Evolutionary conservation across 2,888 invertebrate species (phyloP).

Genomic region (Drymonia ruficornis): DNA sequence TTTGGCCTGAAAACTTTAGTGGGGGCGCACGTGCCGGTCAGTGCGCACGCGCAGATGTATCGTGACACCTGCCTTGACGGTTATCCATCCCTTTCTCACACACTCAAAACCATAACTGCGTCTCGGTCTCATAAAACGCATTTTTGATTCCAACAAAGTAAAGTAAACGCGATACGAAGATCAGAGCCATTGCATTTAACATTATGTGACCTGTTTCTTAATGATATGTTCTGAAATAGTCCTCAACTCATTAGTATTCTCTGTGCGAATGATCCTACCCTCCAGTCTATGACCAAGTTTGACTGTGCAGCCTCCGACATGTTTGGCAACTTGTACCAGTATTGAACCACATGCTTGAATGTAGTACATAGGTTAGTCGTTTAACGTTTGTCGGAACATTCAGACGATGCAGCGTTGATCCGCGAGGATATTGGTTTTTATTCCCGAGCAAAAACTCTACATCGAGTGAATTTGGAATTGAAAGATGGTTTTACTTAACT

Average conservation of each 20-base stretch:
- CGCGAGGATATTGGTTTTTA: neutral
- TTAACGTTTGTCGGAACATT: slow-evolving; percentile 45
- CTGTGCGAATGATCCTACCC: slow-evolving; percentile 51
- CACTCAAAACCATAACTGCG: slow-evolving; percentile 40
- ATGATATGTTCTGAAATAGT: slow-evolving; percentile 75
- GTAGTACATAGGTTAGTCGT: slow-evolving; percentile 49
- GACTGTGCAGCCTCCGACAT: slow-evolving; percentile 54
- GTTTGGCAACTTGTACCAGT: slow-evolving; percentile 64
- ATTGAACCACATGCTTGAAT: slow-evolving; percentile 39
- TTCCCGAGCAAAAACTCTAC: neutral
- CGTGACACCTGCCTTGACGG: slow-evolving; percentile 75
- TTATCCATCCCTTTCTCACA: slow-evolving; percentile 60
- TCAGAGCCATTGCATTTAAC: slow-evolving; percentile 67
- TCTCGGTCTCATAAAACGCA: slow-evolving; percentile 58
- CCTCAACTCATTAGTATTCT: slow-evolving; percentile 73
- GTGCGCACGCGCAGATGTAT: slow-evolving; percentile 79
- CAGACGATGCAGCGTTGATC: slow-evolving; percentile 12
- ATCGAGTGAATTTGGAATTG: neutral
- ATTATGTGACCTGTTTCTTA: slow-evolving; percentile 79
- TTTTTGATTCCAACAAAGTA: slow-evolving; percentile 74
- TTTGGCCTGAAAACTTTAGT: slow-evolving; percentile 58
- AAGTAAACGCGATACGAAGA: slow-evolving; percentile 54
- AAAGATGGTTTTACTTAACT: neutral
- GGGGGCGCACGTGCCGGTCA: slow-evolving; percentile 76
- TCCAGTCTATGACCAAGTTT: slow-evolving; percentile 65